phyloP scores from a whole-genome alignment of 2,888 invertebrate species.

The Cyrtodaria siliqua region DNA sequence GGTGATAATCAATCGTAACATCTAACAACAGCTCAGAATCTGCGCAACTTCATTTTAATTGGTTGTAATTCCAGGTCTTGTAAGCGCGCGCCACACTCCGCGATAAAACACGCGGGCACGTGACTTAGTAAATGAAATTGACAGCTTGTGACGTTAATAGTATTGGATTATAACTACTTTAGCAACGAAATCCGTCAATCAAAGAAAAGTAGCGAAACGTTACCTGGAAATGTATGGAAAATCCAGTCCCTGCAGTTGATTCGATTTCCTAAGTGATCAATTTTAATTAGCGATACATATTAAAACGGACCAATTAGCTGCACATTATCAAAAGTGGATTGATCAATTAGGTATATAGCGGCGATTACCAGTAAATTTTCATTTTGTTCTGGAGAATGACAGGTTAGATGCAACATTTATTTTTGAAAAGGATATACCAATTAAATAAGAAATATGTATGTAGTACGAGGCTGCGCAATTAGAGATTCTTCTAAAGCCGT shows the following conservation, averaged over 20 bases:
- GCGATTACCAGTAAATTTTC: no score
- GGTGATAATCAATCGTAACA: no score
- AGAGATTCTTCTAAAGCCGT: no score
- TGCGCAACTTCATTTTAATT: slow-evolving; percentile 28
- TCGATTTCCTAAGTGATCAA: slow-evolving; percentile 16
- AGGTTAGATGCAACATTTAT: no score
- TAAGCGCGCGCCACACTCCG: neutral
- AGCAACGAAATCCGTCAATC: slow-evolving; percentile 13
- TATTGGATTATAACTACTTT: slow-evolving; percentile 25
- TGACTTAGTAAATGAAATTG: slow-evolving; percentile 23
- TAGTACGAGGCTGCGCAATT: no score
- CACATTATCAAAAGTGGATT: slow-evolving; percentile 10
- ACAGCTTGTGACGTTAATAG: slow-evolving; percentile 14
- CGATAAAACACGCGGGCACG: slow-evolving; percentile 21
- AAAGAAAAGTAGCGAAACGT: neutral
- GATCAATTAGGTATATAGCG: slow-evolving; percentile 26
- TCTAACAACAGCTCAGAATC: neutral
- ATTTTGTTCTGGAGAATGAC: no score
- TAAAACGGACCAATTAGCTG: slow-evolving; percentile 20
- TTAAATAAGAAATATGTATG: no score
- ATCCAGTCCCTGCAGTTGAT: slow-evolving; percentile 15
- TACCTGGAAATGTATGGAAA: slow-evolving; percentile 6
- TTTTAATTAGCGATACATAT: slow-evolving; percentile 11
- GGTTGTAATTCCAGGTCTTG: slow-evolving; percentile 13
- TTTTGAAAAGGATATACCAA: no score